Evolutionary conservation across 2,888 invertebrate genomes (phyloP).

Genomic region (Mechanitis mazaeus): DNA sequence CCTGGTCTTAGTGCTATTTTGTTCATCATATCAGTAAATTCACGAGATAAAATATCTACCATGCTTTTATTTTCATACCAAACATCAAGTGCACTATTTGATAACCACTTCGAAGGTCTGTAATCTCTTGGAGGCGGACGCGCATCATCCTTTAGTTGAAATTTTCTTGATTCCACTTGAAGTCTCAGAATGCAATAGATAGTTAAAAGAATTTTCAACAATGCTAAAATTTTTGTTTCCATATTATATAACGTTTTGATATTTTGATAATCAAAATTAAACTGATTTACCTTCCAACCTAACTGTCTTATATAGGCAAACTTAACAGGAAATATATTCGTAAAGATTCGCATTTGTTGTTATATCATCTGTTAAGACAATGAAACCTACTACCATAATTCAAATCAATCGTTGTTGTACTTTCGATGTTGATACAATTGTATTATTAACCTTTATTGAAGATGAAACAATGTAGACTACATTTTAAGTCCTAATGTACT

Average conservation of each 20-base stretch:
- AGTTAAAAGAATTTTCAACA: conserved; percentile 8
- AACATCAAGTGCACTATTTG: conserved; percentile 55
- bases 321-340: neutral
- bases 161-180: conserved; percentile 29
- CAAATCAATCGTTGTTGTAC: neutral
- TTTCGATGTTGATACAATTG: neutral
- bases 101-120: conserved; percentile 50
- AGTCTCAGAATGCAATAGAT: conserved; percentile 2
- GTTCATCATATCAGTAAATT: conserved; percentile 45
- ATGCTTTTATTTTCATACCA: conserved; percentile 58
- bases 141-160: conserved; percentile 30
- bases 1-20: conserved; percentile 46
- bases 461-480: too few relatives aligned
- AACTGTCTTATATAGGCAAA: neutral
- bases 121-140: conserved; percentile 37
- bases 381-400: neutral
- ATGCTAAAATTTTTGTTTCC: neutral
- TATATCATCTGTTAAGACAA: neutral
- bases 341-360: neutral
- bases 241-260: neutral
- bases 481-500: too few relatives aligned
- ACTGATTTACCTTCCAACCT: neutral
- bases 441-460: neutral
- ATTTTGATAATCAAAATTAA: too few relatives aligned
- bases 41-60: conserved; percentile 49